Evolutionary conservation across 2,888 invertebrate species (phyloP), one percentile per base, ranked within the genome.

Genomic region (Petrolisthes cinctipes): DNA sequence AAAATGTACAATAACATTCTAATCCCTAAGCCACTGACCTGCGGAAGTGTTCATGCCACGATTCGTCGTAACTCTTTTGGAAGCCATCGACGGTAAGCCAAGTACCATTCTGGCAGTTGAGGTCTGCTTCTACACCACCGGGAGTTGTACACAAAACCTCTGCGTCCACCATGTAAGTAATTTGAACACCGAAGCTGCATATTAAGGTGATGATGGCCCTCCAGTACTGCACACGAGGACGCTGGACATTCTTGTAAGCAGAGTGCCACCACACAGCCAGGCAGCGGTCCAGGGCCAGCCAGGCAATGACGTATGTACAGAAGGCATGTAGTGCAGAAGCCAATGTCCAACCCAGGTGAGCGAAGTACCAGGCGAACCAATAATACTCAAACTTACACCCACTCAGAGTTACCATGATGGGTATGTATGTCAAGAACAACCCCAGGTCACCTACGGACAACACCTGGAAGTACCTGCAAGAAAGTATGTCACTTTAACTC

Each of bases 111-210:
- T 11, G 4, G 23, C 81, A 82, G 68, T 23, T 56, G 14, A 5
- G 37, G 14, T 37, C 66, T 20, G 2, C 56, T 53, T 4, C 9
- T 17, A 56, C n/a, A 61, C 61, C 61, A 9, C 3, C 61, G 9
- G 78, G 9, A 37, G 11, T 20, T 14, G 11, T n/a, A n/a, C 81
- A 82, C 66, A 57, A 9, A 37, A 82, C 81, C 17, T 20, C 51
- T 23, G 66, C 81, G 81, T 82, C 66, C 66, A 68, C 81, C 81
- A 82, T 82, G 81, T 57, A 68, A 7, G 81, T 61, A 23, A 82
- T n/a, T 14, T 82, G 81, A 23, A 82, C 20, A 14, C 37, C 37
- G 51, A 61, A 51, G 51, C 61, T 6, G 37, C 61, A 61, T 0
- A 51, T 51, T 9, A 23, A 37, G 0, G 51, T 37, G 17, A 37